A percentile compares a stretch with the other conserved stretches of the same genome.
phyloP scores from a whole-genome alignment of 2,797 vertebrate species.

The Coranthus polyacanthus region DNA sequence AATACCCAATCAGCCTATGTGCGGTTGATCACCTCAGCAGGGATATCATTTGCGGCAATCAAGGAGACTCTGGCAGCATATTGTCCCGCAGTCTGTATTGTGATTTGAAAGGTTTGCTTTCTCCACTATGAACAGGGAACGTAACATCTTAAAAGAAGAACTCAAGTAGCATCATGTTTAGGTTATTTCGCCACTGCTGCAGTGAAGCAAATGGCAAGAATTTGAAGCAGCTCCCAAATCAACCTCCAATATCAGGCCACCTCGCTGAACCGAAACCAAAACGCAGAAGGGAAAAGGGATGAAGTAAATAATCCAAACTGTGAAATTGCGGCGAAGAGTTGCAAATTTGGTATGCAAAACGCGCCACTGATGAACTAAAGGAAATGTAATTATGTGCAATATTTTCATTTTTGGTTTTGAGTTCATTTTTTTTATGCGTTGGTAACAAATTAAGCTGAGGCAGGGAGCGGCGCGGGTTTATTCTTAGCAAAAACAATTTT shows the following conservation, averaged over 20 bases:
- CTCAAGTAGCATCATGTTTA: constrained; percentile 11
- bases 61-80: constrained; percentile 49
- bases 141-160: constrained; percentile 31
- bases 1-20: constrained; percentile 71
- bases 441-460: constrained; percentile 59
- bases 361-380: constrained; percentile 55
- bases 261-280: not conserved
- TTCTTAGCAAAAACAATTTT: constrained; percentile 55
- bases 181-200: not conserved
- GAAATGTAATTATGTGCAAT: constrained; percentile 67
- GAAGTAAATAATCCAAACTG: constrained; percentile 57
- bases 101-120: constrained; percentile 44
- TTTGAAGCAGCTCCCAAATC: constrained; percentile 14
- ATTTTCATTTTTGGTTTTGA: constrained; percentile 67
- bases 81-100: constrained; percentile 34
- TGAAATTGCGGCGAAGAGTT: constrained; percentile 51
- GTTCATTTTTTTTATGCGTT: constrained; percentile 63
- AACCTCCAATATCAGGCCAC: not conserved
- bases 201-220: not conserved
- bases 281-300: constrained; percentile 33
- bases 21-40: constrained; percentile 73
- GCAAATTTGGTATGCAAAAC: constrained; percentile 63
- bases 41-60: constrained; percentile 67
- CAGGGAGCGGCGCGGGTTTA: constrained; percentile 47
- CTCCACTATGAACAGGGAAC: constrained; percentile 28